Conservation (phyloP, 1,140 invertebrate species). For the Episyrphus balteatus region DNA sequence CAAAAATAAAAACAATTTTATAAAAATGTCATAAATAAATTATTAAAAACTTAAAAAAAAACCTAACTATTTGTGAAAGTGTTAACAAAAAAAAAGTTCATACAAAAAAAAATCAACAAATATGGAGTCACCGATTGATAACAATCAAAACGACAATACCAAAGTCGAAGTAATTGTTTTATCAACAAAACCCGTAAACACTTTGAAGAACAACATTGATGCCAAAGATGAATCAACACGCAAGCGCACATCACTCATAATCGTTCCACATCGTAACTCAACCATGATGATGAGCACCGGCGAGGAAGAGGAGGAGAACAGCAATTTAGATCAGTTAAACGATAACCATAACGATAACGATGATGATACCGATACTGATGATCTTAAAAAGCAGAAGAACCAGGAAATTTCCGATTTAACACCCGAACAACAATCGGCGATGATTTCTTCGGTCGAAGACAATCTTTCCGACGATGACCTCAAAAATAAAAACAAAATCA, state of each 20-base stretch:
- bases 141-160: constrained; percentile 7
- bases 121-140: background rate
- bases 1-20: background rate
- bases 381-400: too few species aligned
- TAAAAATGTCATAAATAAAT: background rate
- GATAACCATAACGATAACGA: constrained; percentile 3
- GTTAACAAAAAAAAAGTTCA: background rate
- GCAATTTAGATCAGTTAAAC: background rate
- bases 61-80: too few species aligned
- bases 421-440: too few species aligned
- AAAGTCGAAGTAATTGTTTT: constrained; percentile 31
- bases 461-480: background rate
- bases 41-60: background rate
- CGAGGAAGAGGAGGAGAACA: constrained; percentile 4
- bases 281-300: background rate
- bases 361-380: constrained; percentile 1
- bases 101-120: background rate
- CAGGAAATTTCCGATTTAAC: too few species aligned
- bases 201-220: constrained; percentile 34
- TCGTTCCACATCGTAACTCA: constrained; percentile 23
- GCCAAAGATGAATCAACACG: constrained; percentile 33
- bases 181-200: constrained; percentile 31
- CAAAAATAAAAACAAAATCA: background rate
- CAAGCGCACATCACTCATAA: constrained; percentile 34
- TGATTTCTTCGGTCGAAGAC: background rate